phyloP scores from a whole-genome alignment of 2,797 vertebrate genomes.

The Pyrocephalus nanus region DNA sequence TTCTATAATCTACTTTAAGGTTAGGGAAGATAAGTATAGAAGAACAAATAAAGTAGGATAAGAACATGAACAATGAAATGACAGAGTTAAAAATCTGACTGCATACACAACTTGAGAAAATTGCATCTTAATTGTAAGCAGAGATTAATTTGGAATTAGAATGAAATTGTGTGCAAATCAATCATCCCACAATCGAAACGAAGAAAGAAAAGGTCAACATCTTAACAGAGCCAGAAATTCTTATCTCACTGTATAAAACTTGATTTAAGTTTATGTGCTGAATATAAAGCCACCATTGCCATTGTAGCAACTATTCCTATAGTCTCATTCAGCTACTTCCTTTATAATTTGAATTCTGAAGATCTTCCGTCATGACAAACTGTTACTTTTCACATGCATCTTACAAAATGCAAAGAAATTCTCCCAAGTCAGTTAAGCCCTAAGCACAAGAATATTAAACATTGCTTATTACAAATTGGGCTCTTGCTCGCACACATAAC shows the following conservation, averaged over 20 bases:
- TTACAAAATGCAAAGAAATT: not conserved
- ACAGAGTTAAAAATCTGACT: not conserved
- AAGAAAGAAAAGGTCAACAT: not conserved
- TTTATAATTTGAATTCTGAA: not conserved
- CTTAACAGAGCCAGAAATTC: not conserved
- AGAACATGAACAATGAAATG: not conserved
- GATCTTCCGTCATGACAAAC: not conserved
- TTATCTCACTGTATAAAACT: not conserved
- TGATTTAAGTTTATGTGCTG: not conserved
- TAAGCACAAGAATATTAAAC: not conserved
- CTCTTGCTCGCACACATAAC: not conserved
- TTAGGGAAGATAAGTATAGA: not conserved
- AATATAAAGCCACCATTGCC: not conserved
- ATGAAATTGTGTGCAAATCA: not conserved
- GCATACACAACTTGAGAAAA: not conserved
- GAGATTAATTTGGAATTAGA: not conserved
- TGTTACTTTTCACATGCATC: not conserved
- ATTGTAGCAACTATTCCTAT: not conserved
- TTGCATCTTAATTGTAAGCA: not conserved
- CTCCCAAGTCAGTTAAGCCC: not conserved
- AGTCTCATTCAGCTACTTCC: not conserved
- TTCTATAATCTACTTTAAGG: not conserved
- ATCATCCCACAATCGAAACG: not conserved
- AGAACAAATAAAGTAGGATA: not conserved
- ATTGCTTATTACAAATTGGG: not conserved